These are phyloP conservation scores for Linurgus olivaceus DNA, from an alignment of 2,797 vertebrate species.

Conservation along the genomic window DNA sequence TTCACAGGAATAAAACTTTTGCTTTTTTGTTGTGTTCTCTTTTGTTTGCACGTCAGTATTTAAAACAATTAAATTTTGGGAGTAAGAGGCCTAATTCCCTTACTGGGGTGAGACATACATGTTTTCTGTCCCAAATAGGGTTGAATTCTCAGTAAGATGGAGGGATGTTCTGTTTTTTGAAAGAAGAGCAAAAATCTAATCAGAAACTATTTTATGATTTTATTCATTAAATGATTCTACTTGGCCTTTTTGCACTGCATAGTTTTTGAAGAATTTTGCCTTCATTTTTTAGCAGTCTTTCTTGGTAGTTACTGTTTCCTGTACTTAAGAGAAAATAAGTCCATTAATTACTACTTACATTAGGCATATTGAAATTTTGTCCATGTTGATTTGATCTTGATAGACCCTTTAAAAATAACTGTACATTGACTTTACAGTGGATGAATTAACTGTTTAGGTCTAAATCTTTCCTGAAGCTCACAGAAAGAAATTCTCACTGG, in stretches of 20 bases:
- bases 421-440: neutral
- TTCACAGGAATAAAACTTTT: neutral
- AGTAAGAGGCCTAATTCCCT: neutral
- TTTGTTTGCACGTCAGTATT: neutral
- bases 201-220: neutral
- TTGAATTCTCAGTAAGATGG: neutral
- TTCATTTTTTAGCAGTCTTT: neutral
- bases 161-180: neutral
- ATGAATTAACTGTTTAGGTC: neutral
- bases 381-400: neutral
- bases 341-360: constrained; percentile 11
- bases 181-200: neutral
- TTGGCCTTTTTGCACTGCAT: constrained; percentile 1
- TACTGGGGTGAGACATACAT: fast-evolving
- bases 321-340: neutral
- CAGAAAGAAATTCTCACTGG: neutral
- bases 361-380: neutral
- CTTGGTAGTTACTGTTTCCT: neutral
- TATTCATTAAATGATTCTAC: neutral
- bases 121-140: neutral
- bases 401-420: neutral
- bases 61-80: neutral
- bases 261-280: constrained; percentile 8
- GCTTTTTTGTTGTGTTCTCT: neutral
- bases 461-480: neutral